Evolutionary conservation across 35 echinoderm and acorn worm genomes (phyloP).

Genomic region (Apostichopus parvimensis): DNA sequence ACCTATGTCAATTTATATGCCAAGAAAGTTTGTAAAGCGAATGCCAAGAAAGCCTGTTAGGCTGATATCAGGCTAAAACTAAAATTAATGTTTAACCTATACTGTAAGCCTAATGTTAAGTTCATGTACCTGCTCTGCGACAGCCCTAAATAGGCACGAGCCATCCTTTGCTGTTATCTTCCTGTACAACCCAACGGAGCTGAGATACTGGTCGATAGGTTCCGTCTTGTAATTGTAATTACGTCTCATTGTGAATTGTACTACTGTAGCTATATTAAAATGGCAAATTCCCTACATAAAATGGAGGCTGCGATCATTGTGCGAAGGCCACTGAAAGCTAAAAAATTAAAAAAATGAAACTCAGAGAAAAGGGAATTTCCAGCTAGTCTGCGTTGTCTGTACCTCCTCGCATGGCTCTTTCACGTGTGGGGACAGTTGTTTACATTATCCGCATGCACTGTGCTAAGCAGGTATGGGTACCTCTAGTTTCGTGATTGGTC

Average conservation of each 20-base stretch:
- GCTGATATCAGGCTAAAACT: no score
- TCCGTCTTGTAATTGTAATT: slow-evolving; percentile 60
- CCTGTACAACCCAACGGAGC: slow-evolving; percentile 76
- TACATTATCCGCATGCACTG: background rate
- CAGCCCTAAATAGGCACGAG: slow-evolving; percentile 92
- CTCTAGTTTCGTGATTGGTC: slow-evolving; percentile 22
- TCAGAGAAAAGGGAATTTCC: slow-evolving; percentile 36
- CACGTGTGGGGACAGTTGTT: slow-evolving; percentile 23
- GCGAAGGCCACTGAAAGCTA: slow-evolving; percentile 44
- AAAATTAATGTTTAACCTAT: background rate
- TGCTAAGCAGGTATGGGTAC: background rate
- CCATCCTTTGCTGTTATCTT: slow-evolving; percentile 99
- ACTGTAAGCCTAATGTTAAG: slow-evolving; percentile 28
- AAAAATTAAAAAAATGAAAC: slow-evolving; percentile 56
- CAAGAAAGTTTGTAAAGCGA: no score
- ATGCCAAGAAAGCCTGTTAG: no score
- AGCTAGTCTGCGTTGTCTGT: slow-evolving; percentile 1
- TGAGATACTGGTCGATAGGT: slow-evolving; percentile 95
- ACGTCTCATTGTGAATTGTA: slow-evolving; percentile 32
- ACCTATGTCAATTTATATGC: no score
- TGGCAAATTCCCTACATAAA: slow-evolving; percentile 23
- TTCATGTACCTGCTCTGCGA: slow-evolving; percentile 89
- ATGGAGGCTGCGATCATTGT: slow-evolving; percentile 46
- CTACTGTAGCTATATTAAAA: slow-evolving; percentile 22
- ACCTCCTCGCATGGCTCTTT: slow-evolving; percentile 20